Percentiles rank a stretch among this genome's conserved stretches.
phyloP scores from a whole-genome alignment of 92 coral and sea anemone species.

The Umimayanthus chanpuru region DNA sequence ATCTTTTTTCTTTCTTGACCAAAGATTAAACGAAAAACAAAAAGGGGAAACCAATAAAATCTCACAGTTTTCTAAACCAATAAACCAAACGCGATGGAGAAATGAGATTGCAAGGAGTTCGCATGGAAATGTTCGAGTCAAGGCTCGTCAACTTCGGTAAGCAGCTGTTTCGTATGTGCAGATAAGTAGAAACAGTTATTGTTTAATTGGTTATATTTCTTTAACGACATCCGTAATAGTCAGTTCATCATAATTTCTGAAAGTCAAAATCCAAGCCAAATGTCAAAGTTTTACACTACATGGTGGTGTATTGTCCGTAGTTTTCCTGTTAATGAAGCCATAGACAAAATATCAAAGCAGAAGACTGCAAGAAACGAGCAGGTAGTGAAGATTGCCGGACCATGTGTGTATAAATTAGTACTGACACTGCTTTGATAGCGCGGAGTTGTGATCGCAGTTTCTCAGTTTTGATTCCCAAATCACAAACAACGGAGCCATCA shows the following conservation, averaged over 20 bases:
- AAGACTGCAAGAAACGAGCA: background rate
- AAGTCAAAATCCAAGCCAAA: background rate
- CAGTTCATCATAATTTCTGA: background rate
- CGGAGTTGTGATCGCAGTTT: background rate
- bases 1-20: background rate
- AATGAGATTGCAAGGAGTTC: conserved; percentile 28
- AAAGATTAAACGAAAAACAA: conserved; percentile 1
- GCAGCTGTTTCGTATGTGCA: background rate
- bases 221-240: background rate
- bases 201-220: background rate
- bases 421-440: background rate
- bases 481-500: background rate
- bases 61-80: background rate
- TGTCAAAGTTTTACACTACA: conserved; percentile 8
- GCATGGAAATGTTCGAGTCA: background rate
- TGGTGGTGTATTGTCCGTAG: conserved; percentile 17
- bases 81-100: conserved; percentile 4
- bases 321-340: background rate
- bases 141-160: background rate
- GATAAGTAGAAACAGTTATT: background rate
- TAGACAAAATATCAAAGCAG: background rate
- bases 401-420: background rate
- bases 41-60: background rate
- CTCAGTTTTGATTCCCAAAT: conserved; percentile 20
- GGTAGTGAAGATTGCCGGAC: background rate